Conservation (phyloP, 2,797 vertebrate species). For the Labeo calbasu region DNA sequence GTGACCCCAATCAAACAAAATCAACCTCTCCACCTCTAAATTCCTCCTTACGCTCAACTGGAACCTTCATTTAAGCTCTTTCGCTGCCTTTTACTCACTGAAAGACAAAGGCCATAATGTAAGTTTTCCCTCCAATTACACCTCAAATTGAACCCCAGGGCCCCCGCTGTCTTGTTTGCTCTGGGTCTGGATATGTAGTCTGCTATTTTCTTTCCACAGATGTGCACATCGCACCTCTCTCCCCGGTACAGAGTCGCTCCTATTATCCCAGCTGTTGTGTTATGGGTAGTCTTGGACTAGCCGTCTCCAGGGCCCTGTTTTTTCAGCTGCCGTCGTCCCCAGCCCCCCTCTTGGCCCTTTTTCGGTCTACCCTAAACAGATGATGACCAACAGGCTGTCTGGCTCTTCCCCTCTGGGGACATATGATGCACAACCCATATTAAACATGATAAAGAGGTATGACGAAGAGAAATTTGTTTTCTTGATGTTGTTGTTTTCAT, state of each 20-base stretch:
- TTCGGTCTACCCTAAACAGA: conserved; percentile 46
- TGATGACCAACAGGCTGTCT: conserved; percentile 48
- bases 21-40: conserved; percentile 13
- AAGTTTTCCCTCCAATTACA: conserved; percentile 60
- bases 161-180: conserved; percentile 58
- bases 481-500: conserved; percentile 41
- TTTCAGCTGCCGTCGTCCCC: conserved; percentile 58
- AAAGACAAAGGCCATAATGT: conserved; percentile 51
- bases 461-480: background rate
- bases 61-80: conserved; percentile 19
- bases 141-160: conserved; percentile 58
- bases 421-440: conserved; percentile 13
- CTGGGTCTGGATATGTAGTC: conserved; percentile 41
- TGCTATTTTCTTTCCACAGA: conserved; percentile 55
- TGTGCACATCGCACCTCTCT: conserved; percentile 50
- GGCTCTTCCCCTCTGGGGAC: conserved; percentile 2
- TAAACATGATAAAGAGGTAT: conserved; percentile 22
- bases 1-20: conserved; percentile 26
- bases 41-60: conserved; percentile 10
- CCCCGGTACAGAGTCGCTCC: conserved; percentile 39
- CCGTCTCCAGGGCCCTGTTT: conserved; percentile 55
- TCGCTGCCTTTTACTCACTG: conserved; percentile 29
- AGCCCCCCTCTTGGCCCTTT: conserved; percentile 28
- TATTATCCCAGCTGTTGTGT: conserved; percentile 66
- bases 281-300: conserved; percentile 54